Percentiles rank a stretch among this genome's conserved stretches.
Conservation (phyloP, 2,113 vertebrate species). For the Dolichotis patagonum region DNA sequence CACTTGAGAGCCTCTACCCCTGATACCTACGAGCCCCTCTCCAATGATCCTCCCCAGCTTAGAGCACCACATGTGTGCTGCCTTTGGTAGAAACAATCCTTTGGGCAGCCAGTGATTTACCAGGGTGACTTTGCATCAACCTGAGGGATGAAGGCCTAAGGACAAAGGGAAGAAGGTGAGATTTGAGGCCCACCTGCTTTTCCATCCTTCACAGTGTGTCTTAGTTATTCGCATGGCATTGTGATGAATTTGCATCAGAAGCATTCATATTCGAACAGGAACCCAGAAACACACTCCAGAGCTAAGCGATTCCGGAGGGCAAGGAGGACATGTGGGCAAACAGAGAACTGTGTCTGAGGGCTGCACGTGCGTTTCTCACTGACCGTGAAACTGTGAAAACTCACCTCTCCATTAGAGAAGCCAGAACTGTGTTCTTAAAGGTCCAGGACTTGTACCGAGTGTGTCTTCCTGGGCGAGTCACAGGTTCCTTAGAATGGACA, state of each 20-base stretch:
- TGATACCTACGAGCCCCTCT: too few relatives aligned
- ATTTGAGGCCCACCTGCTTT: fast-evolving
- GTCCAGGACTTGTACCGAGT: background rate
- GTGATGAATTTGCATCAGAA: background rate
- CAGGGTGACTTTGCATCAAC: background rate
- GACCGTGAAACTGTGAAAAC: fast-evolving
- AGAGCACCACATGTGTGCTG: fast-evolving
- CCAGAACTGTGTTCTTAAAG: background rate
- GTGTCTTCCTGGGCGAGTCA: background rate
- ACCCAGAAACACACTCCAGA: background rate
- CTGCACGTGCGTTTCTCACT: fast-evolving
- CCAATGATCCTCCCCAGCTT: fast-evolving
- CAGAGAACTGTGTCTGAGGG: fast-evolving
- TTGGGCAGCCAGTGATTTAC: fast-evolving
- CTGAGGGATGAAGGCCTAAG: fast-evolving
- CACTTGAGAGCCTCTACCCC: background rate
- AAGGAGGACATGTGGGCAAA: background rate
- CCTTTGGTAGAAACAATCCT: fast-evolving
- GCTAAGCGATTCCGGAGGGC: fast-evolving
- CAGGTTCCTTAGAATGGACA: background rate
- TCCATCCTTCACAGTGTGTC: fast-evolving
- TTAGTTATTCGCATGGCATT: background rate
- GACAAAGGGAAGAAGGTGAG: background rate
- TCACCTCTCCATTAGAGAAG: fast-evolving
- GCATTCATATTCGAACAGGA: fast-evolving